Evolutionary conservation across 92 coral and sea anemone genomes (phyloP).

Genomic region (Zoanthus sociatus): DNA sequence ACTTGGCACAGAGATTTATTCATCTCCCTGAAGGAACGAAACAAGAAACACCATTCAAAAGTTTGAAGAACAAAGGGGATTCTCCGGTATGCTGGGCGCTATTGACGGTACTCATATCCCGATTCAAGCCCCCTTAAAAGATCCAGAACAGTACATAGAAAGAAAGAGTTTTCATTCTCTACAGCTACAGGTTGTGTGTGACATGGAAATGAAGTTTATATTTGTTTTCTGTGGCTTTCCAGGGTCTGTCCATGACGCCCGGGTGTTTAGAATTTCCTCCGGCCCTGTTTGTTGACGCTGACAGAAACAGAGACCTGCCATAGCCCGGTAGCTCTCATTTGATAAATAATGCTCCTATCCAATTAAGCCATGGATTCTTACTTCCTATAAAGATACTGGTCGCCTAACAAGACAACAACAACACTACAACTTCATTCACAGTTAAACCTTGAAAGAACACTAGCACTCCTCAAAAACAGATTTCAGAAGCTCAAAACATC

Average conservation of each 20-base stretch:
- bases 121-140: conserved; percentile 52
- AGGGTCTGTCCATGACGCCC: conserved; percentile 71
- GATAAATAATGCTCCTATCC: conserved; percentile 70
- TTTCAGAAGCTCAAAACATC: conserved; percentile 59
- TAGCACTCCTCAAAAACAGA: conserved; percentile 55
- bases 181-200: conserved; percentile 68
- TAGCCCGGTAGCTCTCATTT: conserved; percentile 67
- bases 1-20: conserved; percentile 45
- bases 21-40: conserved; percentile 52
- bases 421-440: conserved; percentile 37
- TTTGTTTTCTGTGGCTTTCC: conserved; percentile 76
- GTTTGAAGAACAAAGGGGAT: conserved; percentile 43
- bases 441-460: conserved; percentile 65
- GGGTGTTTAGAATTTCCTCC: conserved; percentile 63
- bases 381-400: conserved; percentile 7
- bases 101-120: conserved; percentile 65
- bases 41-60: conserved; percentile 17
- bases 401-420: conserved; percentile 14
- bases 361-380: conserved; percentile 17
- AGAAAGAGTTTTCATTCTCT: conserved; percentile 60
- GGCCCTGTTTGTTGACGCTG: conserved; percentile 56
- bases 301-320: conserved; percentile 37
- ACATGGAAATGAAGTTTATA: conserved; percentile 56
- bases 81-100: conserved; percentile 53
- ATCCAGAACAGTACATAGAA: conserved; percentile 66